Percentiles rank a stretch among this genome's conserved stretches.
phyloP scores from a whole-genome alignment of 1,140 invertebrate genomes.

The Rhagoletis zephyria region DNA sequence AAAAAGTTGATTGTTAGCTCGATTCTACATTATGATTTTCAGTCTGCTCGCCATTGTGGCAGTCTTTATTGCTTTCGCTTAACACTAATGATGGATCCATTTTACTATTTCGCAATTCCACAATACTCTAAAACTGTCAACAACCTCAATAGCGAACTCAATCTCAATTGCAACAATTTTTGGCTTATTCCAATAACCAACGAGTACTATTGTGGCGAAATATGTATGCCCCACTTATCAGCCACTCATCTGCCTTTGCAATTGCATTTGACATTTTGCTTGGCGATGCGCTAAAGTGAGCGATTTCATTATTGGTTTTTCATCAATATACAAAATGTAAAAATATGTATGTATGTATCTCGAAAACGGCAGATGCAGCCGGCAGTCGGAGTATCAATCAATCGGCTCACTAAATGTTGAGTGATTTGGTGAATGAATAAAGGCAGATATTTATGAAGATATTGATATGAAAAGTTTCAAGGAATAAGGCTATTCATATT shows the following conservation, averaged over 20 bases:
- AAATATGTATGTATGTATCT: neutral
- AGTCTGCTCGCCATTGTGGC: neutral
- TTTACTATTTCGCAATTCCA: neutral
- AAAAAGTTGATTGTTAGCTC: too few relatives aligned
- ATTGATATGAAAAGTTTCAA: neutral
- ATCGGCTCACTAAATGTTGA: neutral
- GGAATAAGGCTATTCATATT: neutral
- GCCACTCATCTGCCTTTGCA: neutral
- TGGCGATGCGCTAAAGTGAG: neutral
- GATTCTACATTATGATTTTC: too few relatives aligned
- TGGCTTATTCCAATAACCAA: constrained; percentile 15
- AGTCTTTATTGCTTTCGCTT: neutral
- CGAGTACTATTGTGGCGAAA: neutral
- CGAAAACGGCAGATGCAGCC: neutral
- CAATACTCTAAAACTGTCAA: constrained; percentile 31
- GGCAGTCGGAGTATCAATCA: constrained; percentile 10
- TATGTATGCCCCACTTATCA: neutral
- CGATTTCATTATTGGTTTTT: constrained; percentile 22
- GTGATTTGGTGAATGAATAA: neutral
- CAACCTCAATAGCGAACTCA: neutral
- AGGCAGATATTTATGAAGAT: neutral
- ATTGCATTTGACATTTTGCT: constrained; percentile 5
- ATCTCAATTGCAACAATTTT: constrained; percentile 9
- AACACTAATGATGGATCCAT: neutral
- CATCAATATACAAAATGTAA: neutral